Evolutionary conservation across 2,888 invertebrate genomes (phyloP), one percentile per base, ranked within the genome.

Genomic region (Ceramica pisi): DNA sequence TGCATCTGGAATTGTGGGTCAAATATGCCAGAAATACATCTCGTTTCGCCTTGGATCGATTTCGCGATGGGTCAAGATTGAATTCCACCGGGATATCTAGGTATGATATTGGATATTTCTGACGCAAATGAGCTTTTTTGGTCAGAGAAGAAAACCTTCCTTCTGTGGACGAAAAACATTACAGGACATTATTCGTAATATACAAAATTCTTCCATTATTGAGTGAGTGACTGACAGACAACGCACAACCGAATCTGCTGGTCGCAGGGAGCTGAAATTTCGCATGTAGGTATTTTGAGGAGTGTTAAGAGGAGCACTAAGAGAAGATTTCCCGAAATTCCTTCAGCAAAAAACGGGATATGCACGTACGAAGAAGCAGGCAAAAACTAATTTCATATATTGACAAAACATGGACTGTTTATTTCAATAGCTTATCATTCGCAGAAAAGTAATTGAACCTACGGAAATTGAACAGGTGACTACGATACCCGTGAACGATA

Each of bases 1-100:
- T 53, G 61, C 4, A 71, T 61, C 78, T 72, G 9, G 26, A 73
- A 60, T 73, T 73, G 19, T 79, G 79, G 65, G 73, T 78, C 65
- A 75, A 57, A 51, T 60, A 31, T 46, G 48, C 79, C 59, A 55
- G 65, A 73, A 79, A 73, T 79, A 79, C 26, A 64, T 64, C 7
- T 57, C n/a, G 41, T 1, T 21, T 35, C 38, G 38, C 44, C 16
- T 62, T 71, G 23, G 26, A 55, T 76, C 19, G 21, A 48, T 41
- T 21, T 41, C 23, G 23, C 6, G 16, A 10, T 12, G 12, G 31
- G 7, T 12, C 26, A 41, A 64, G 66, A 5, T 12, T 41, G 1
- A 19, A 6, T 44, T 41, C 5, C 19, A 38, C 51, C n/a, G 26
- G 31, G 31, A 41, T 23, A 23, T 23, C 12, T 35, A 31, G 31